phyloP scores from a whole-genome alignment of 1,140 invertebrate genomes.

The Lucilia sericata region DNA sequence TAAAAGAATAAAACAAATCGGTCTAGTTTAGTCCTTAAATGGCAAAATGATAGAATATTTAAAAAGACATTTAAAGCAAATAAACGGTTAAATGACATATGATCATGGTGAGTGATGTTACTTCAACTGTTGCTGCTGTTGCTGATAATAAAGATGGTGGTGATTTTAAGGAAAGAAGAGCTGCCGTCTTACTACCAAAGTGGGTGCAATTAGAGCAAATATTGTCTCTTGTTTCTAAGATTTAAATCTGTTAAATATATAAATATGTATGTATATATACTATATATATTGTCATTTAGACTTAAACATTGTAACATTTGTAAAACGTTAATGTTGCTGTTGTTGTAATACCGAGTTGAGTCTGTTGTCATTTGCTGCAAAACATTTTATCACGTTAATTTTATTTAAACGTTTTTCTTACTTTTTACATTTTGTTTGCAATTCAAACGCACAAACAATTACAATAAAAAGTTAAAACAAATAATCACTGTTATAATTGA shows the following conservation, averaged over 20 bases:
- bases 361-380: not conserved
- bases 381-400: slow-evolving; percentile 4
- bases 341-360: not conserved
- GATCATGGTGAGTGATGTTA: not conserved
- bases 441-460: not conserved
- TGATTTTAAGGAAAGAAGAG: not conserved
- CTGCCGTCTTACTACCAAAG: not conserved
- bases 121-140: not conserved
- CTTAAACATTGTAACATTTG: not conserved
- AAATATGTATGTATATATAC: not conserved
- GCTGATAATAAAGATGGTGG: not conserved
- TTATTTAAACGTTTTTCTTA: not conserved
- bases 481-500: slow-evolving; percentile 5
- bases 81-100: slow-evolving; percentile 23
- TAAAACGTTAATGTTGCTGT: not conserved
- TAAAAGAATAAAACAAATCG: not conserved
- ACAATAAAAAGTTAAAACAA: not conserved
- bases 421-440: not conserved
- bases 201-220: slow-evolving; percentile 3
- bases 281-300: not conserved
- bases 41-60: slow-evolving; percentile 13
- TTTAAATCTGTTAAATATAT: not conserved
- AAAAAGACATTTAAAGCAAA: slow-evolving; percentile 27
- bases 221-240: not conserved
- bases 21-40: slow-evolving; percentile 23